Evolutionary conservation across 2,797 vertebrate species (phyloP).

Genomic region (Lutjanus campechanus): DNA sequence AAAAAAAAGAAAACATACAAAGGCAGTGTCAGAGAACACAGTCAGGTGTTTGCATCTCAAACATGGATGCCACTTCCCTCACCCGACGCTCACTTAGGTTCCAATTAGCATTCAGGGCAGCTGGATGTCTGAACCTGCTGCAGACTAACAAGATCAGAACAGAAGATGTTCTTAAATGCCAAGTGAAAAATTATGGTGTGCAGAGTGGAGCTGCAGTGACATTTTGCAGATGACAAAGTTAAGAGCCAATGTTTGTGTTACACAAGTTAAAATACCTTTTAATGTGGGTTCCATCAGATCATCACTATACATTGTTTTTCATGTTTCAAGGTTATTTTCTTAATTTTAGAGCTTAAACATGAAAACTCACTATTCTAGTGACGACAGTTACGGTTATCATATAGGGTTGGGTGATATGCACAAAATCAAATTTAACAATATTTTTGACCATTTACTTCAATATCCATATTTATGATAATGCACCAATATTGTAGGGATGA

Average conservation of each 20-base stretch:
- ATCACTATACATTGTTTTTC: neutral
- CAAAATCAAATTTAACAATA: too few species aligned
- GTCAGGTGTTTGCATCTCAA: conserved; percentile 47
- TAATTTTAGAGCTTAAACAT: too few species aligned
- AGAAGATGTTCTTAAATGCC: conserved; percentile 49
- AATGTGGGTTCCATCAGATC: neutral
- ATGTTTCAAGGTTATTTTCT: too few species aligned
- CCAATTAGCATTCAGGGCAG: conserved; percentile 52
- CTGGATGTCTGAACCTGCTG: conserved; percentile 27
- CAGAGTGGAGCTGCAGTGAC: conserved; percentile 27
- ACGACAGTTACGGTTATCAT: too few species aligned
- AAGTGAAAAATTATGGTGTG: conserved; percentile 13
- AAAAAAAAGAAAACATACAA: neutral
- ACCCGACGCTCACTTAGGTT: conserved; percentile 21
- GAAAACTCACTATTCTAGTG: too few species aligned
- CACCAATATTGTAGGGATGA: too few species aligned
- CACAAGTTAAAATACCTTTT: conserved; percentile 5
- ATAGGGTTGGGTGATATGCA: too few species aligned
- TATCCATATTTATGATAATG: too few species aligned
- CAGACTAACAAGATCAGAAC: conserved; percentile 41
- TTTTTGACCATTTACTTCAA: too few species aligned
- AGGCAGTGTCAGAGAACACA: conserved; percentile 13
- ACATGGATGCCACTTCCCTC: conserved; percentile 32
- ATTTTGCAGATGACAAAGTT: conserved; percentile 23
- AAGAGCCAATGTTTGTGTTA: conserved; percentile 32